These are phyloP conservation scores for Nudaria mundana DNA, from an alignment of 2,888 invertebrate genomes.

Conservation along the genomic window DNA sequence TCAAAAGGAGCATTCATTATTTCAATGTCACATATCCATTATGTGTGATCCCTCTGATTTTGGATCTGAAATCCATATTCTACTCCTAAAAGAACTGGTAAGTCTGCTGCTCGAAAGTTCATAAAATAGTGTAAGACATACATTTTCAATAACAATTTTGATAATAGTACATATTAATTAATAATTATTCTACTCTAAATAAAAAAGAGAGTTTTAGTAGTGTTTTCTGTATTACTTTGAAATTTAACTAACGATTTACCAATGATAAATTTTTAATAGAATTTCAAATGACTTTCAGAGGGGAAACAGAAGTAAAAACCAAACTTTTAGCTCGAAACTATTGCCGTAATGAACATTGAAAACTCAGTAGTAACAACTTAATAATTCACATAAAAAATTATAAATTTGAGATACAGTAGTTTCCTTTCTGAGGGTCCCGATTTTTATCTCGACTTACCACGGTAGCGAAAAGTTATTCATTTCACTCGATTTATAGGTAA, in stretches of 20 bases:
- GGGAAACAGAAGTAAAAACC: too few species aligned
- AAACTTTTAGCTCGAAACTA: not conserved
- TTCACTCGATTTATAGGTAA: slow-evolving; percentile 70
- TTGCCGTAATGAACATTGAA: slow-evolving; percentile 5
- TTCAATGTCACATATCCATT: too few species aligned
- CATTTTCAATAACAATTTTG: slow-evolving; percentile 12
- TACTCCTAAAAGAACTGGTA: too few species aligned
- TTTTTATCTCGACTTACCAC: slow-evolving; percentile 46
- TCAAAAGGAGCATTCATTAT: too few species aligned
- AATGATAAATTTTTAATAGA: slow-evolving; percentile 17
- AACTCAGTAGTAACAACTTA: slow-evolving; percentile 4
- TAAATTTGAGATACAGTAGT: slow-evolving; percentile 14
- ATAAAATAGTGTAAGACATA: not conserved
- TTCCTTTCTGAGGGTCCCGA: slow-evolving; percentile 31
- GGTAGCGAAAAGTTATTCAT: slow-evolving; percentile 52
- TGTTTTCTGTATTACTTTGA: slow-evolving; percentile 18
- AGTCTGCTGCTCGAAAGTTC: too few species aligned
- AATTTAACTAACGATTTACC: slow-evolving; percentile 17
- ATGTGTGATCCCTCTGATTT: too few species aligned
- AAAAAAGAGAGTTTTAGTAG: slow-evolving; percentile 16
- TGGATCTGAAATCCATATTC: too few species aligned
- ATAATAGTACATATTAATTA: too few species aligned
- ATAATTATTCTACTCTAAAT: slow-evolving; percentile 17
- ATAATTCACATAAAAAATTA: slow-evolving; percentile 12
- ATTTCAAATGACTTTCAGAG: slow-evolving; percentile 6